Base-by-base conservation (phyloP, 2,113 vertebrate genomes). In the Scomber japonicus region DNA sequence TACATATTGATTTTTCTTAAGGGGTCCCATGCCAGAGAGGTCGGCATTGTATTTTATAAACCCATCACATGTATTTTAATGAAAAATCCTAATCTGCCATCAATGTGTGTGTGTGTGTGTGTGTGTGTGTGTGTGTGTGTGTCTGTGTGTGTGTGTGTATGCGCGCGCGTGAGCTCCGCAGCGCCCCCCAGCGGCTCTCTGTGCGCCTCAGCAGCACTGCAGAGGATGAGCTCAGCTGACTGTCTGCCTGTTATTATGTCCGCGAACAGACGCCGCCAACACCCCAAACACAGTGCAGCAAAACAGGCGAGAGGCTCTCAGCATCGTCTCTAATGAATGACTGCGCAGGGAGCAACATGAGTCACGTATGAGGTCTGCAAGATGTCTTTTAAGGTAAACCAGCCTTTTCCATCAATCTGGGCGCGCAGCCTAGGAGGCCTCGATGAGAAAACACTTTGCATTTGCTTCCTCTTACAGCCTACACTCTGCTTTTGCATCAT, bases 301-400 rank as follows among this genome's bases (percentile, higher is more conserved):
- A 78, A 90, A 83, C 71, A 73, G 66, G 31, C 76, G 31, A 71
- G 67, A n/a, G 71, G 70, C 31, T 68, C 69, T 79, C 46, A 54
- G 0, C 80, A 19, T 48, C 71, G 70, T 35, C 16, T 66, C 75
- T 89, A 87, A 91, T 90, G 83, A 88, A n/a, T 16, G 77, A 82
- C 67, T 79, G 75, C 76, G 59, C 68, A 14, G 76, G 61, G 59
- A 77, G 49, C 75, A 76, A 35, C 71, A 93, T 95, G 93, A 94
- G 83, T 93, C 91, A 89, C 88, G 77, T 65, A 13, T 95, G 89
- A 94, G 65, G 80, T 80, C 83, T 81, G 80, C 90, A 83, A 74
- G 67, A 95, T 95, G 95, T 95, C 94, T 84, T 94, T 95, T 69
- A 95, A 95, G 95, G 95, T 95, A 94, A 95, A 77, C 14, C 50